Base-by-base conservation (phyloP, 2,797 vertebrate species). In the Sphenodon punctatus region DNA sequence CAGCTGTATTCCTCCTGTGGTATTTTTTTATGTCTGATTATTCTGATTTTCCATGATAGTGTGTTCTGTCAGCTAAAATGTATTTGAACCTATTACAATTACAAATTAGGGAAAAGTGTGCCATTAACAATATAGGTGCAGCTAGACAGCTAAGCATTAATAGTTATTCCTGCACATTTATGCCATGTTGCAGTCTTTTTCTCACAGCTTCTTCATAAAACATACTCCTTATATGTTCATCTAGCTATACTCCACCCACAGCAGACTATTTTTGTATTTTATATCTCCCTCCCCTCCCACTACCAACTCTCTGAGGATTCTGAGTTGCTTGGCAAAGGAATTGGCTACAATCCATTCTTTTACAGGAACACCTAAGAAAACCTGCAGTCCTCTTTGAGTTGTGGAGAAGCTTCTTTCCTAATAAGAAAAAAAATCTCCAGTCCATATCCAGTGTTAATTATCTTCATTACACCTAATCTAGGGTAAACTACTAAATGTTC, bases 231-330 rank as follows among this genome's bases (percentile, higher is more conserved):
- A 81, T 43, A 49, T 43, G 43, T 78, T 85, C 76, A 82, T 71
- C 72, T 75, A 66, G 76, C 80, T 48, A 60, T 79, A 80, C 77
- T 72, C 74, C 80, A n/a, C 88, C 83, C 78, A 88, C 86, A 86
- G 77, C 48, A 75, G 70, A 81, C 80, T 90, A 90, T 90, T 90
- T 88, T 78, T 73, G 77, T 73, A 34, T 51, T 67, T 79, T 75
- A 60, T 60, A 22, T 63, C 49, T 65, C 81, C 76, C 73, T 85
- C 73, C 10, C 32, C 56, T 82, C 63, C 74, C 73, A 85, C 49
- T 77, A 76, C 66, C 86, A 86, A 49, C 86, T 70, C 82, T 75
- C 77, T 78, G 67, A 69, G 67, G 71, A 70, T n/a, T 69, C 20
- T 13, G 49, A 68, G 66, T 69, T 75, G 42, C 79, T 75, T 69